These are phyloP conservation scores for Murina feae DNA, from an alignment of 2,113 vertebrate species.

Conservation along the genomic window DNA sequence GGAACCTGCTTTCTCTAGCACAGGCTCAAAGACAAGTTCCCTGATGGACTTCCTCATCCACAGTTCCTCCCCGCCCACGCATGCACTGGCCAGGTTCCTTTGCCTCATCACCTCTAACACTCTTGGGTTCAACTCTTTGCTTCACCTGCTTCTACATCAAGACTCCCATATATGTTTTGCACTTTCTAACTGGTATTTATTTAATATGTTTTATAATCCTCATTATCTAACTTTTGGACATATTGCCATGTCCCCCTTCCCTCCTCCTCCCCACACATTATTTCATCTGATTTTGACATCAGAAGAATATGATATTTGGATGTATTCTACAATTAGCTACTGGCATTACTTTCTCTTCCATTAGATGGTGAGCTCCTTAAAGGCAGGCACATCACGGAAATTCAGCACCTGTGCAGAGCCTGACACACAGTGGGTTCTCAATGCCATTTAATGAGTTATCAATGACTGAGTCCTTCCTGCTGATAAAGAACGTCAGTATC, in stretches of 20 bases:
- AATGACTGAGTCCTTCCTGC: not conserved
- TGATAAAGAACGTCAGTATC: not conserved
- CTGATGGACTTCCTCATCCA: not conserved
- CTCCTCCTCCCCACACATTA: not conserved
- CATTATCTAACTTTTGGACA: not conserved
- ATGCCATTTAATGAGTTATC: not conserved
- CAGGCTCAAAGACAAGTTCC: not conserved
- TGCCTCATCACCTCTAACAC: not conserved
- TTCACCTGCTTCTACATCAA: not conserved
- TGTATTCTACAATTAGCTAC: not conserved
- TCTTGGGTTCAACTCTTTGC: not conserved
- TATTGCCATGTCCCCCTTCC: not conserved
- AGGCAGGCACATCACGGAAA: not conserved
- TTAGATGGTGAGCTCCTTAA: not conserved
- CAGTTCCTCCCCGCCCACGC: rapidly evolving
- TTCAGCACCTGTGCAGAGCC: not conserved
- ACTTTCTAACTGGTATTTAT: not conserved
- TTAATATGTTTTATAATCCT: not conserved
- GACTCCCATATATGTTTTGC: not conserved
- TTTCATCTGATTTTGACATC: not conserved
- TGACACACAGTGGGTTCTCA: not conserved
- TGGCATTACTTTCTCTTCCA: not conserved
- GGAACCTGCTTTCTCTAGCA: not conserved
- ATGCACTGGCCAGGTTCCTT: not conserved
- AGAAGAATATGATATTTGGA: not conserved